phyloP scores from a whole-genome alignment of 2,888 invertebrate species.

The Sericinus montela region DNA sequence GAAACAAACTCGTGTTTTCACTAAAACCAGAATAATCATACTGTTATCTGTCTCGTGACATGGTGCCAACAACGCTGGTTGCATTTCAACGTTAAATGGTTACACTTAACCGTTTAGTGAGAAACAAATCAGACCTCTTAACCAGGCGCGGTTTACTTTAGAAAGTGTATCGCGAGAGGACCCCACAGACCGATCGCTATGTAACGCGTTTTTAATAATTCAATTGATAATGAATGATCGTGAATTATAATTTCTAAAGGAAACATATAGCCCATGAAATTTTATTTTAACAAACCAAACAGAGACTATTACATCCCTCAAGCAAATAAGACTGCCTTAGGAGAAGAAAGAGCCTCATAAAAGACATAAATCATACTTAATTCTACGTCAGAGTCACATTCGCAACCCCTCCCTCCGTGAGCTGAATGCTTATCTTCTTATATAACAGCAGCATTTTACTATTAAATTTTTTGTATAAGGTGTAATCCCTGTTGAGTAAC shows the following conservation, averaged over 20 bases:
- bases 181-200: too few relatives aligned
- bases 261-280: constrained; percentile 2
- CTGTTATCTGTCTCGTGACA: too few relatives aligned
- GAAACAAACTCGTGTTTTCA: too few relatives aligned
- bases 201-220: too few relatives aligned
- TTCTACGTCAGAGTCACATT: constrained; percentile 52
- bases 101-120: too few relatives aligned
- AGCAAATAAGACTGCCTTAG: constrained; percentile 50
- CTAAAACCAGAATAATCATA: too few relatives aligned
- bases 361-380: constrained; percentile 71
- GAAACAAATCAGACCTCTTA: too few relatives aligned
- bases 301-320: constrained; percentile 29
- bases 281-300: constrained; percentile 8
- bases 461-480: constrained; percentile 2
- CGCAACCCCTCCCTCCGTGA: constrained; percentile 52
- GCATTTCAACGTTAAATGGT: too few relatives aligned
- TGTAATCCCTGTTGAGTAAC: neutral
- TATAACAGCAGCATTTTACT: constrained; percentile 19
- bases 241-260: neutral
- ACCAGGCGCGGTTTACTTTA: too few relatives aligned
- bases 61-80: too few relatives aligned
- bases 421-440: constrained; percentile 55
- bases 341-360: constrained; percentile 55
- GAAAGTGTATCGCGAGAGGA: too few relatives aligned
- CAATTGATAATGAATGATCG: too few relatives aligned